Conservation (phyloP, 2,113 vertebrate species). For the Limanda limanda region DNA sequence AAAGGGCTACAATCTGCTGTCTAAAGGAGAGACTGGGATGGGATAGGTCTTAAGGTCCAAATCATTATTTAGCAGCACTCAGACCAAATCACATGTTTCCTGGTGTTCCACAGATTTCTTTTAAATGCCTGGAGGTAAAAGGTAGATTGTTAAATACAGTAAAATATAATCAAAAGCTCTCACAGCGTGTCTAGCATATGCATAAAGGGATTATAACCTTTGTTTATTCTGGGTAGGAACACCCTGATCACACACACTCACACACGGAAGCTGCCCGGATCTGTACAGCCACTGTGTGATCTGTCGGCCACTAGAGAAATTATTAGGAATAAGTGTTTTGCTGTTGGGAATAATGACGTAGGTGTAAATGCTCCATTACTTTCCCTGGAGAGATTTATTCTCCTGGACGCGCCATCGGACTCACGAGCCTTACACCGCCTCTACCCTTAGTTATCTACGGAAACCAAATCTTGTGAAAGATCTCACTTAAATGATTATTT, state of each 20-base stretch:
- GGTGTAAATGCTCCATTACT: too few species aligned
- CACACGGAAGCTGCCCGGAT: neutral
- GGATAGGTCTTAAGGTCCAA: too few species aligned
- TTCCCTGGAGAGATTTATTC: too few species aligned
- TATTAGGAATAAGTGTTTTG: neutral
- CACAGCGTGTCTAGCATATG: neutral
- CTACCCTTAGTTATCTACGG: too few species aligned
- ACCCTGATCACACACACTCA: neutral
- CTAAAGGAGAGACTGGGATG: too few species aligned
- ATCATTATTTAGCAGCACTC: too few species aligned
- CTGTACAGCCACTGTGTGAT: neutral
- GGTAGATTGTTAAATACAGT: neutral
- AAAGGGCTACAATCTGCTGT: too few species aligned
- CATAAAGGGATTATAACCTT: neutral
- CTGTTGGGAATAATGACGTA: neutral
- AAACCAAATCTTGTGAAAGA: too few species aligned
- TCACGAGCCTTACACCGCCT: neutral
- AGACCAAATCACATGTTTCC: too few species aligned
- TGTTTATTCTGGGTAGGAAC: constrained; percentile 7
- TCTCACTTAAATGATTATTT: too few species aligned
- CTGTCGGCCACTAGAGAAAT: neutral
- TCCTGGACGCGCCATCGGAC: too few species aligned
- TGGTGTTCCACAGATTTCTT: neutral
- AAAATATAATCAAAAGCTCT: too few species aligned
- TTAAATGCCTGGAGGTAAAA: neutral